These are phyloP conservation scores for Naso thynnoides DNA, from an alignment of 2,797 vertebrate species.

Conservation along the genomic window DNA sequence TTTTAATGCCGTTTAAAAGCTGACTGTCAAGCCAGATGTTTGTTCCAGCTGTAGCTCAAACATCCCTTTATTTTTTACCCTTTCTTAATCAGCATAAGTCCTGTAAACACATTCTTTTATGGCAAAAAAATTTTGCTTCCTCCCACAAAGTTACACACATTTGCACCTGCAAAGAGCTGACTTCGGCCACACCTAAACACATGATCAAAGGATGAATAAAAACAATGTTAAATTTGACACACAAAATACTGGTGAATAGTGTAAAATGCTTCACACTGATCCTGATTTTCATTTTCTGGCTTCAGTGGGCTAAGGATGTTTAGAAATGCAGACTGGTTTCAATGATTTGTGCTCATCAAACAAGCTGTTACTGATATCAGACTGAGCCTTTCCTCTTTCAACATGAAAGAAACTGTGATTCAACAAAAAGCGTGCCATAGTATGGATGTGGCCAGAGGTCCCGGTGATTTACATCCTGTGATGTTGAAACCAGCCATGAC, in stretches of 20 bases:
- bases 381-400: constrained; percentile 19
- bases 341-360: constrained; percentile 31
- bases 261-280: background rate
- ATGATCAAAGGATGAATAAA: constrained; percentile 2
- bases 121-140: background rate
- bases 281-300: background rate
- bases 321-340: constrained; percentile 31
- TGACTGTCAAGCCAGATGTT: background rate
- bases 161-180: background rate
- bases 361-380: constrained; percentile 38
- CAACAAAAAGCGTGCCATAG: constrained; percentile 24
- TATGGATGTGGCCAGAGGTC: constrained; percentile 43
- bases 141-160: background rate
- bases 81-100: background rate
- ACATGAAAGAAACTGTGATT: constrained; percentile 35
- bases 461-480: constrained; percentile 30
- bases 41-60: background rate
- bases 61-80: background rate
- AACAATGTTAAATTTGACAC: background rate
- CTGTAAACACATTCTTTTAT: background rate
- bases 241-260: background rate
- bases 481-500: constrained; percentile 45
- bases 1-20: background rate
- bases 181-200: background rate
- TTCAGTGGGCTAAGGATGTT: constrained; percentile 1